Conservation (phyloP, 2,888 invertebrate species). For the Cheilosia variabilis region DNA sequence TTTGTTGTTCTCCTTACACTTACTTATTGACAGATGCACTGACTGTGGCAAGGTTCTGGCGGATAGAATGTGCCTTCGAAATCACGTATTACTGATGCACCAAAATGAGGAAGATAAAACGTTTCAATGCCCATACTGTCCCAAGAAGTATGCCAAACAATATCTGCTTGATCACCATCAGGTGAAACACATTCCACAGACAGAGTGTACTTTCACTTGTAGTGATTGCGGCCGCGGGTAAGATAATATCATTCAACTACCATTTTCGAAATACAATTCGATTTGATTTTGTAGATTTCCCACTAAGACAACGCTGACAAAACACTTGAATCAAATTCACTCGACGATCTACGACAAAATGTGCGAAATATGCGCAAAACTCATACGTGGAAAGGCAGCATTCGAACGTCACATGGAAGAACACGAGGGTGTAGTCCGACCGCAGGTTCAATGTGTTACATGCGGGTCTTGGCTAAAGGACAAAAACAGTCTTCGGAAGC, state of each 20-base stretch:
- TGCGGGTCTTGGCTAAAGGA: conserved; percentile 77
- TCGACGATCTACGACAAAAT: conserved; percentile 75
- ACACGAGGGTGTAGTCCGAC: conserved; percentile 75
- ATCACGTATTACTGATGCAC: conserved; percentile 73
- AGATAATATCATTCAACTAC: conserved; percentile 62
- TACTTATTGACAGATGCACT: conserved; percentile 56
- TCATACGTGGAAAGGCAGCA: conserved; percentile 76
- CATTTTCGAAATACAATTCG: conserved; percentile 76
- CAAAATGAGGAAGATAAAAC: conserved; percentile 73
- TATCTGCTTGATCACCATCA: conserved; percentile 76
- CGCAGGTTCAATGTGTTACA: conserved; percentile 76
- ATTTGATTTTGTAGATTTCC: conserved; percentile 55
- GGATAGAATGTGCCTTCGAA: conserved; percentile 75
- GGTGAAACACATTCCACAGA: conserved; percentile 62
- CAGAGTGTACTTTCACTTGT: conserved; percentile 73
- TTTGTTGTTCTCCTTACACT: neutral
- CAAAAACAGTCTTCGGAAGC: conserved; percentile 75
- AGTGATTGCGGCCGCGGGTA: conserved; percentile 77
- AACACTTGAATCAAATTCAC: conserved; percentile 72
- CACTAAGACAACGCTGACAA: conserved; percentile 66
- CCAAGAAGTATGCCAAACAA: conserved; percentile 76
- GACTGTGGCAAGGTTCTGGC: conserved; percentile 75
- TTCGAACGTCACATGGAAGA: conserved; percentile 76
- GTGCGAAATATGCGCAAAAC: conserved; percentile 77
- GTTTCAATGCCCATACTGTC: conserved; percentile 76